These are phyloP conservation scores for Philonicus albiceps DNA, from an alignment of 2,888 invertebrate genomes.

Conservation along the genomic window DNA sequence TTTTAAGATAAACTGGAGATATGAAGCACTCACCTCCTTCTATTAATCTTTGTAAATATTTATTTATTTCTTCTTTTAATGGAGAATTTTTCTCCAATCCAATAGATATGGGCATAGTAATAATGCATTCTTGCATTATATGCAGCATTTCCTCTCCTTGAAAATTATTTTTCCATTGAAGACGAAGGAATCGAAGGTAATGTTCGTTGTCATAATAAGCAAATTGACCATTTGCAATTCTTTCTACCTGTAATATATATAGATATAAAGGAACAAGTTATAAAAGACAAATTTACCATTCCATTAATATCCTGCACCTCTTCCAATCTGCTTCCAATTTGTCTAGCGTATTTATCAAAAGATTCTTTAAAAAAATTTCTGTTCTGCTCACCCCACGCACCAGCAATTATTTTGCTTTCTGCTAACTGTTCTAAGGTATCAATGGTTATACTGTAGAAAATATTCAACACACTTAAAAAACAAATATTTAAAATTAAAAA, in stretches of 20 bases:
- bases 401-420: conserved; percentile 70
- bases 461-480: background rate
- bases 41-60: conserved; percentile 71
- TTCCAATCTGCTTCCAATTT: conserved; percentile 74
- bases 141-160: conserved; percentile 66
- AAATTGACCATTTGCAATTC: conserved; percentile 74
- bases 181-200: conserved; percentile 72
- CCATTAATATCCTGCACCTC: conserved; percentile 69
- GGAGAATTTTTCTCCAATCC: conserved; percentile 85
- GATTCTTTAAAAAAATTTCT: conserved; percentile 76
- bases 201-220: conserved; percentile 83
- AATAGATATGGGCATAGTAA: conserved; percentile 81
- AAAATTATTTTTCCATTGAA: conserved; percentile 65
- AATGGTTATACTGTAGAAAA: conserved; percentile 72
- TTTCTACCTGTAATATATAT: conserved; percentile 61
- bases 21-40: conserved; percentile 70
- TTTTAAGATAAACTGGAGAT: background rate
- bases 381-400: conserved; percentile 77
- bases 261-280: background rate
- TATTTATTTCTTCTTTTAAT: conserved; percentile 73
- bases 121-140: conserved; percentile 82
- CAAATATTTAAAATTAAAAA: background rate
- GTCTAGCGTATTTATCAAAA: conserved; percentile 71
- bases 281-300: conserved; percentile 64
- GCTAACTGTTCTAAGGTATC: conserved; percentile 77